Conservation (phyloP, 2,797 vertebrate species). For the Manis pentadactyla region DNA sequence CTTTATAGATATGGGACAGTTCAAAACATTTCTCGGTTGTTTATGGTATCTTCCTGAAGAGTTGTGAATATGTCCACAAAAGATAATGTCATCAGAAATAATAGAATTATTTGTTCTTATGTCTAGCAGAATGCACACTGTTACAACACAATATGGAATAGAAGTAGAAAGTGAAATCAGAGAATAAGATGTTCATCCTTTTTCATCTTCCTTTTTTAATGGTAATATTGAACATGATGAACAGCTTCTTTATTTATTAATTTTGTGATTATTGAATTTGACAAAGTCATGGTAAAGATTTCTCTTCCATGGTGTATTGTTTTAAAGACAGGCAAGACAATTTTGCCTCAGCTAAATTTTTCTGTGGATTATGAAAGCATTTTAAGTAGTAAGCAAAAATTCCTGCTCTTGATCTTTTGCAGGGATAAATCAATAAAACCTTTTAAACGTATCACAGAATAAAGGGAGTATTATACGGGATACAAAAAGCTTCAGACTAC, state of each 20-base stretch:
- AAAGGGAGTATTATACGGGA: constrained; percentile 81
- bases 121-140: background rate
- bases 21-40: background rate
- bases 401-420: constrained; percentile 61
- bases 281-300: constrained; percentile 29
- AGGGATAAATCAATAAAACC: constrained; percentile 75
- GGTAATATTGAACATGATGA: background rate
- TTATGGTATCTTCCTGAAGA: background rate
- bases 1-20: background rate
- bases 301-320: constrained; percentile 1
- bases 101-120: background rate
- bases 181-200: background rate
- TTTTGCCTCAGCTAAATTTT: constrained; percentile 63
- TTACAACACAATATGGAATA: background rate
- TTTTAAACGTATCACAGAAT: constrained; percentile 73
- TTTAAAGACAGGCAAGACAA: constrained; percentile 54
- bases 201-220: constrained; percentile 27
- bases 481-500: constrained; percentile 76
- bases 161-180: background rate
- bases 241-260: constrained; percentile 35
- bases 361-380: constrained; percentile 71
- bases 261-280: constrained; percentile 49
- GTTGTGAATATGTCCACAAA: constrained; percentile 31
- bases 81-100: constrained; percentile 5
- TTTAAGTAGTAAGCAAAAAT: constrained; percentile 73